A percentile compares a stretch with the other conserved stretches of the same genome.
Conservation (phyloP, 2,888 invertebrate species). For the Alviniconcha strummeri region DNA sequence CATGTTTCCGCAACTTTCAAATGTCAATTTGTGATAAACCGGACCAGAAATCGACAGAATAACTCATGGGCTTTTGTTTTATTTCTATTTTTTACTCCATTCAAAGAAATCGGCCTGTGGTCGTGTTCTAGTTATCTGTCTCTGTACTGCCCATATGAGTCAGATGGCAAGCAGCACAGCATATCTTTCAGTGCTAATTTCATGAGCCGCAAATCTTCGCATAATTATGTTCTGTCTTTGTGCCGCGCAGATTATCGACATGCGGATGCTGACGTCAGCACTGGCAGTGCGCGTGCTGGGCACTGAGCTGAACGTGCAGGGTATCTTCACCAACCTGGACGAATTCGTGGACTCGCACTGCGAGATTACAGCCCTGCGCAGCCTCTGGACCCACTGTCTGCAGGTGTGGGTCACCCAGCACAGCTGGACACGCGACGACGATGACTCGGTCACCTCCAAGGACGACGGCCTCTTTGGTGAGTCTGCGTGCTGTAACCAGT, state of each 20-base stretch:
- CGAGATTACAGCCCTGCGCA: slow-evolving; percentile 55
- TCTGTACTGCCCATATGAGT: no score
- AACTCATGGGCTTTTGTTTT: no score
- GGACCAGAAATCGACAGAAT: no score
- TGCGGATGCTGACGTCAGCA: slow-evolving; percentile 12
- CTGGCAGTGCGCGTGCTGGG: slow-evolving; percentile 23
- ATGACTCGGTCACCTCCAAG: slow-evolving; percentile 16
- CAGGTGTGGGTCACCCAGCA: slow-evolving; percentile 65
- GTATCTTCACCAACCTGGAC: slow-evolving; percentile 21
- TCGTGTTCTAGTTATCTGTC: no score
- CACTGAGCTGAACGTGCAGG: slow-evolving; percentile 19
- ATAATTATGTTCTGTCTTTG: no score
- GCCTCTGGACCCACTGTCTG: slow-evolving; percentile 60
- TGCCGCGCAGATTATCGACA: slow-evolving; percentile 3
- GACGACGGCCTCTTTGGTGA: slow-evolving; percentile 24
- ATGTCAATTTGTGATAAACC: no score
- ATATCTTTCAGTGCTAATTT: no score
- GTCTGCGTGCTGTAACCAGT: not conserved
- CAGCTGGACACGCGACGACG: slow-evolving; percentile 55
- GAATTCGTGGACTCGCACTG: slow-evolving; percentile 47
- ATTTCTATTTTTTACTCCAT: no score
- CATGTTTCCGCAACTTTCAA: no score
- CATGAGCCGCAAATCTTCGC: no score
- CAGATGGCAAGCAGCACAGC: no score
- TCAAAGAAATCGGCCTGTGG: no score